These are phyloP conservation scores for Mola mola DNA, from an alignment of 2,113 vertebrate species.

Conservation along the genomic window DNA sequence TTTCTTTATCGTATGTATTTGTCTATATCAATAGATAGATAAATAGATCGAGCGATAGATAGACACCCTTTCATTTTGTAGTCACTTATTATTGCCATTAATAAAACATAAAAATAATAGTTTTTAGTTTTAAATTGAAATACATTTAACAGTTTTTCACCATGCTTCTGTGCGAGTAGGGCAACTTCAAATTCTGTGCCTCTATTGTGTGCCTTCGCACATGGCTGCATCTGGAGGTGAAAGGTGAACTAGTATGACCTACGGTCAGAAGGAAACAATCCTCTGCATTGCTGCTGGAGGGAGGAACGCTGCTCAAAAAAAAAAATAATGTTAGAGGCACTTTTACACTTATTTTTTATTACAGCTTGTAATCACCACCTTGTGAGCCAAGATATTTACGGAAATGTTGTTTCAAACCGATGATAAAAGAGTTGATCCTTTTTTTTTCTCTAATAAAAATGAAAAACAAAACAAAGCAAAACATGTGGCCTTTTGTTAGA, in stretches of 20 bases:
- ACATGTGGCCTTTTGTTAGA: no score
- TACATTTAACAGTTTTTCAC: background rate
- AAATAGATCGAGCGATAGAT: no score
- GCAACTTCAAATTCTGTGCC: constrained; percentile 9
- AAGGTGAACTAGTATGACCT: constrained; percentile 59
- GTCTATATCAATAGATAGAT: no score
- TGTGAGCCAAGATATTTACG: background rate
- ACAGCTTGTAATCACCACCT: no score
- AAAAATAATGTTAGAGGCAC: constrained; percentile 12
- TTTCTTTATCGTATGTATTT: no score
- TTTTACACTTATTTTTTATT: background rate
- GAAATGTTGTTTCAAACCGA: background rate
- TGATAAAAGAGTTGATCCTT: background rate
- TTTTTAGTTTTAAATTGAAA: background rate
- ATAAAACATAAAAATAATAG: no score
- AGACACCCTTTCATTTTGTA: no score
- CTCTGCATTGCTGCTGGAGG: constrained; percentile 28
- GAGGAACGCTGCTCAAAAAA: constrained; percentile 7
- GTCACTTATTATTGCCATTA: no score
- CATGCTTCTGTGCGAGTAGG: constrained; percentile 4
- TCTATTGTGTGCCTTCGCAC: constrained; percentile 62
- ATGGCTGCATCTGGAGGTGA: constrained; percentile 64
- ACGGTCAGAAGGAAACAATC: constrained; percentile 56
- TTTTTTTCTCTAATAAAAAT: no score
- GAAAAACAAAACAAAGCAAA: no score